A percentile compares a stretch with the other conserved stretches of the same genome.
Conservation (phyloP, 2,113 vertebrate species). For the Oceanodroma tethys region DNA sequence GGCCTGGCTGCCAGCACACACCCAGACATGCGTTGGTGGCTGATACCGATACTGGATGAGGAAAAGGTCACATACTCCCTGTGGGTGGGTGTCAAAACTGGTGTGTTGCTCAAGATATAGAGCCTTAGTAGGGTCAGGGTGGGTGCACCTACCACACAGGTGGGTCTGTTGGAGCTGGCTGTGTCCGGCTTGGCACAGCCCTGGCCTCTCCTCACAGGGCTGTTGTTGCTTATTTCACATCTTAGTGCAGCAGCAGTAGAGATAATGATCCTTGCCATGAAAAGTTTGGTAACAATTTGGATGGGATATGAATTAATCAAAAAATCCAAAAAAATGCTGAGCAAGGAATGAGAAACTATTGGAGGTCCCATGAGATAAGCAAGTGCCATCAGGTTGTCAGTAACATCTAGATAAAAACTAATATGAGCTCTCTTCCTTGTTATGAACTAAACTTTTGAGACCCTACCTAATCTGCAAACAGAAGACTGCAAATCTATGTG, state of each 20-base stretch:
- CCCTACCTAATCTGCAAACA: background rate
- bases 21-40: no score
- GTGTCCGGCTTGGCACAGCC: fast-evolving
- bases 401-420: background rate
- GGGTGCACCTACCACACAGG: no score
- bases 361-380: background rate
- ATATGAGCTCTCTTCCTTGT: background rate
- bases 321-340: background rate
- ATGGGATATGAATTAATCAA: background rate
- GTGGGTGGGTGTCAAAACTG: no score
- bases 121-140: no score
- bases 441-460: background rate
- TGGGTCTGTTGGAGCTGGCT: fast-evolving
- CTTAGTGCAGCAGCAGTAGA: background rate
- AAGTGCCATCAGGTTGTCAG: background rate
- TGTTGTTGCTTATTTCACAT: background rate
- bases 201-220: fast-evolving
- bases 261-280: background rate
- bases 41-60: no score
- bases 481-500: background rate
- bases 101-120: no score
- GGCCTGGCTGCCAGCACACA: no score
- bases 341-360: background rate
- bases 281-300: background rate
- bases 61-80: no score